Evolutionary conservation across 2,888 invertebrate genomes (phyloP), one percentile per base, ranked within the genome.

Genomic region (Trachelus tabidus): DNA sequence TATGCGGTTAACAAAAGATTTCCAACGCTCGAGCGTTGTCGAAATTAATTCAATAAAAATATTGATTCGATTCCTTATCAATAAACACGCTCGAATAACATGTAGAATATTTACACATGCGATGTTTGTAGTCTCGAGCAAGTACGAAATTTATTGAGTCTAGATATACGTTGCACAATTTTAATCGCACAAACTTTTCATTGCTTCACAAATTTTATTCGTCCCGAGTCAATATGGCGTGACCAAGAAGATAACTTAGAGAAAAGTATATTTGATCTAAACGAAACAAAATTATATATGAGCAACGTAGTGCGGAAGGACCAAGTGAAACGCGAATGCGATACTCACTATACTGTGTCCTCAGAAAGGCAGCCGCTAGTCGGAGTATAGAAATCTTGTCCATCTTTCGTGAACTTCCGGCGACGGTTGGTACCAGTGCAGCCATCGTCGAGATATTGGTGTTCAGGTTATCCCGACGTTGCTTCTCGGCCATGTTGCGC

Each of bases 341-440:
- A 56, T 77, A 89, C 92, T 90, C 87, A 94, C 94, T 92, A 91
- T 97, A 96, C 90, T 96, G 94, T 82, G 97, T 94, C 78, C 98
- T 94, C 69, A 98, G 94, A 90, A 96, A 97, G 85, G 97, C 96
- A 75, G 97, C 97, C 1, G 97, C 95, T 79, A 98, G 94, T 85
- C 98, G 94, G 76, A 98, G 93, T 75, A 98, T 96, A 84, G 97
- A 97, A 34, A 98, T 98, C 92, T 98, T 98, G 92, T 98, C 98
- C 89, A 98, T 94, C 88, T 96, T 95, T 84, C 97, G 95, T 75
- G 96, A 95, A 81, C 97, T 96, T 89, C 95, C 95, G 73, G 96
- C 94, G 78, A 97, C 95, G 91, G 96, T 95, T n/a, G 97, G 96
- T 83, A 98, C 95, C 87, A 97, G 93, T 73, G 94, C 93, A 82